Evolutionary conservation across 1,140 invertebrate species (phyloP).

Genomic region (Holcopasites calliopsidis): DNA sequence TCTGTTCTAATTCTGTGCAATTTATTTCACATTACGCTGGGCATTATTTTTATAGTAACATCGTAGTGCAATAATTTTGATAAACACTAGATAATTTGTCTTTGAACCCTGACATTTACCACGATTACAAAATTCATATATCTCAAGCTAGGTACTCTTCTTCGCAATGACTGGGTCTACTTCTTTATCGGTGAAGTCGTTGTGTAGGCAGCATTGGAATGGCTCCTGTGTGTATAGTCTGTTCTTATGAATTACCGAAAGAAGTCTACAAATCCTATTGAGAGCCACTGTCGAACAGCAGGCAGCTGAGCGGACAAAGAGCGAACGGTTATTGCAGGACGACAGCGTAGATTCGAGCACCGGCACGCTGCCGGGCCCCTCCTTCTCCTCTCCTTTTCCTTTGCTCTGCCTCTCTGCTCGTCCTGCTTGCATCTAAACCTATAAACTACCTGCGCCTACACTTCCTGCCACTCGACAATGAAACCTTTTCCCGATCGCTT

Average conservation of each 20-base stretch:
- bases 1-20: too few species aligned
- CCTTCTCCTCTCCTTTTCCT: conserved; percentile 27
- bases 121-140: not conserved
- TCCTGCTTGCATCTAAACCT: conserved; percentile 52
- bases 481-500: conserved; percentile 52
- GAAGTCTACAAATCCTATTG: conserved; percentile 43
- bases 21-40: not conserved
- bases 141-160: not conserved
- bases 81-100: too few species aligned
- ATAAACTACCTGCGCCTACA: conserved; percentile 54
- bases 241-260: too few species aligned
- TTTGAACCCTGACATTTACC: not conserved
- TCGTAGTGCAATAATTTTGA: too few species aligned
- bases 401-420: not conserved
- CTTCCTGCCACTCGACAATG: conserved; percentile 39
- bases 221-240: too few species aligned
- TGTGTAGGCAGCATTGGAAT: conserved; percentile 22
- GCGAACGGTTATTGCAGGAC: conserved; percentile 76
- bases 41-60: too few species aligned
- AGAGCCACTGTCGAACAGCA: conserved; percentile 72
- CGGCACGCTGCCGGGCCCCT: conserved; percentile 52
- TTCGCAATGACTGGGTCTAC: not conserved
- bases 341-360: conserved; percentile 65
- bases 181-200: conserved; percentile 4
- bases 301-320: conserved; percentile 78